Evolutionary conservation across 2,113 vertebrate genomes (phyloP).

Genomic region (Glareola pratincola): DNA sequence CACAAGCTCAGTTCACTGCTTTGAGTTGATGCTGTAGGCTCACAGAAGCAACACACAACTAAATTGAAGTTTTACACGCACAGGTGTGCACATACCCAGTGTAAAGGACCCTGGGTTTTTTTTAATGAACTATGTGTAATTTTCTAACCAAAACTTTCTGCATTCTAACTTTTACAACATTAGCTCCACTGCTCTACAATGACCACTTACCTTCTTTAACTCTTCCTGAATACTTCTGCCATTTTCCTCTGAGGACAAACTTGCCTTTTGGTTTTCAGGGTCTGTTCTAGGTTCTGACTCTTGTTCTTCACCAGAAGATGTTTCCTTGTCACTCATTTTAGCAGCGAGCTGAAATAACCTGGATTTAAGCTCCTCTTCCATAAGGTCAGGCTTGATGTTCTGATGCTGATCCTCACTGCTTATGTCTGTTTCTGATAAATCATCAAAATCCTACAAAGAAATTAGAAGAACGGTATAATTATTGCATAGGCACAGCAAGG

Average conservation of each 20-base stretch:
- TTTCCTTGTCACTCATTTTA: conserved; percentile 81
- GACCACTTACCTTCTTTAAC: conserved; percentile 73
- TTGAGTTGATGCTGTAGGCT: neutral
- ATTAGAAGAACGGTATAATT: neutral
- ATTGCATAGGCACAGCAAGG: neutral
- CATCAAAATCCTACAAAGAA: conserved; percentile 60
- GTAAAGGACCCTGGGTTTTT: neutral
- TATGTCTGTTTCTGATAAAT: conserved; percentile 66
- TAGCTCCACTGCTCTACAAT: neutral
- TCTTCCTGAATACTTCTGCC: conserved; percentile 72
- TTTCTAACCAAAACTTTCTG: neutral
- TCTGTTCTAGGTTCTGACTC: conserved; percentile 64
- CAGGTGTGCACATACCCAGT: neutral
- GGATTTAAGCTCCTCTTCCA: conserved; percentile 77
- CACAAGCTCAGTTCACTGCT: neutral
- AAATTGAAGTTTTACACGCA: neutral
- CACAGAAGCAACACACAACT: neutral
- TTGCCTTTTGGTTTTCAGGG: conserved; percentile 69
- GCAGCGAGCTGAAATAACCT: conserved; percentile 78
- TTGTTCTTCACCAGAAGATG: conserved; percentile 84
- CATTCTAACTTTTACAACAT: neutral
- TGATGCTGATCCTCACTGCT: conserved; percentile 44
- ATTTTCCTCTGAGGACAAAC: conserved; percentile 69
- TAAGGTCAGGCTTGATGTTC: conserved; percentile 13
- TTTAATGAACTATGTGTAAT: neutral